These are phyloP conservation scores for Boulengeromyrus knoepffleri DNA, from an alignment of 2,113 vertebrate genomes.

Conservation along the genomic window DNA sequence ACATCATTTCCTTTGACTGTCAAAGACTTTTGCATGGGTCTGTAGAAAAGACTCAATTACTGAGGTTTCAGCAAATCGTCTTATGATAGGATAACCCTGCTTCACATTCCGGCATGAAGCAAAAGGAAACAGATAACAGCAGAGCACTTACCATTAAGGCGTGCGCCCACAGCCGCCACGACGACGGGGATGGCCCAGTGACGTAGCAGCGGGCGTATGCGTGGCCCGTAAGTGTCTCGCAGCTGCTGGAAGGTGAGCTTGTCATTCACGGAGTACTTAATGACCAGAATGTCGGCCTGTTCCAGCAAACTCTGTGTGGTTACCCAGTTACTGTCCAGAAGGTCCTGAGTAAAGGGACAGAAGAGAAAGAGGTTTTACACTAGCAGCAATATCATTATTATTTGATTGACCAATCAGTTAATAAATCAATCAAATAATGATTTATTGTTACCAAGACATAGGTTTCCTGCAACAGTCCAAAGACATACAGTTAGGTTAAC, in stretches of 20 bases:
- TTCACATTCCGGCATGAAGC: neutral
- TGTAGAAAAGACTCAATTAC: neutral
- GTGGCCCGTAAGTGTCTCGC: constrained; percentile 77
- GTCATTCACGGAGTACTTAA: constrained; percentile 92
- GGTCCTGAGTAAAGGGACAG: constrained; percentile 61
- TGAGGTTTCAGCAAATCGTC: neutral
- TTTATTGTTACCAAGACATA: neutral
- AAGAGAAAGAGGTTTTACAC: constrained; percentile 16
- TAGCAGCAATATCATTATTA: neutral
- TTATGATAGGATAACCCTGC: neutral
- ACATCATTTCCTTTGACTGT: neutral
- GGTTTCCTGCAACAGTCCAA: neutral
- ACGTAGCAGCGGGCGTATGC: constrained; percentile 81
- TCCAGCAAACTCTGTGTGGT: constrained; percentile 78
- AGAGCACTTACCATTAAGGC: constrained; percentile 77
- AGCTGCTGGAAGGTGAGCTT: constrained; percentile 87
- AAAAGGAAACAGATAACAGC: neutral
- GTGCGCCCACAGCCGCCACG: constrained; percentile 81
- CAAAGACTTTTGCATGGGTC: neutral
- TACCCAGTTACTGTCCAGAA: constrained; percentile 89
- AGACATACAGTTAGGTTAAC: neutral
- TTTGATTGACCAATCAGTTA: neutral
- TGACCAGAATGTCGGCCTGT: constrained; percentile 86
- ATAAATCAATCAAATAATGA: neutral
- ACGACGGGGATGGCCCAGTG: constrained; percentile 81